Percentiles rank a stretch among this genome's conserved stretches.
Conservation (phyloP, 2,797 vertebrate species). For the Aeoliscus strigatus region DNA sequence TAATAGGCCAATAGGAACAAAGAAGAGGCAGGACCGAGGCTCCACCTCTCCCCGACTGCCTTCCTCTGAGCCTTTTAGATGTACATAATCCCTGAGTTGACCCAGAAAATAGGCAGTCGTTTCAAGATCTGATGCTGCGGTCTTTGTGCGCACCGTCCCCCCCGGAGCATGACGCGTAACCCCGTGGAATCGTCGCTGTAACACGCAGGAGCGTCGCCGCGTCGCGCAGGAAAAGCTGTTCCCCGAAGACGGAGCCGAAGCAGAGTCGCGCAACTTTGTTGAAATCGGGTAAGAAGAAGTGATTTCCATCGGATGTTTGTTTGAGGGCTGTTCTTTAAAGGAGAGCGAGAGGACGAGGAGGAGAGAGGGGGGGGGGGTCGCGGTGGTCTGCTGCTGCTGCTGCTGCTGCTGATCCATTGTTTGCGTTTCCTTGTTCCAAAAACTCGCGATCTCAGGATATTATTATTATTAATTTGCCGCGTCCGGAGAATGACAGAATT, state of each 20-base stretch:
- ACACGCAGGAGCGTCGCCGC: constrained; percentile 49
- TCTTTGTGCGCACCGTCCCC: constrained; percentile 69
- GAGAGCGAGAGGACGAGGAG: too few relatives aligned
- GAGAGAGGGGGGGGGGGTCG: constrained; percentile 7
- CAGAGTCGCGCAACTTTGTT: constrained; percentile 72
- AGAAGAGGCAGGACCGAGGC: constrained; percentile 67
- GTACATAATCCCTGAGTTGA: constrained; percentile 81
- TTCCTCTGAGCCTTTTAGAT: constrained; percentile 74
- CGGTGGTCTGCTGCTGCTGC: constrained; percentile 33
- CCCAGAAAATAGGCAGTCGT: constrained; percentile 79
- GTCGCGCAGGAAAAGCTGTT: constrained; percentile 29
- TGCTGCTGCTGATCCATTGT: constrained; percentile 71
- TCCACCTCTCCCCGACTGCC: constrained; percentile 70
- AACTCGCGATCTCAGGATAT: constrained; percentile 30
- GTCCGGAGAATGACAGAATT: too few relatives aligned
- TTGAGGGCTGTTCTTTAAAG: constrained; percentile 7
- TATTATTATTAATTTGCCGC: neutral
- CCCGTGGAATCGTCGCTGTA: constrained; percentile 66
- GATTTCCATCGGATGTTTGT: constrained; percentile 42
- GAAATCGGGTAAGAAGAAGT: constrained; percentile 67
- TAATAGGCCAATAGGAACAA: constrained; percentile 80
- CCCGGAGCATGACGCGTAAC: constrained; percentile 73
- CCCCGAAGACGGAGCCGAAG: constrained; percentile 34
- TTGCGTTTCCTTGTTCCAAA: constrained; percentile 59
- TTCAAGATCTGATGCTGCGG: constrained; percentile 76